Percentiles rank a stretch among this genome's conserved stretches.
Evolutionary conservation across 2,888 invertebrate species (phyloP).

Genomic region (Lycia hirtaria): DNA sequence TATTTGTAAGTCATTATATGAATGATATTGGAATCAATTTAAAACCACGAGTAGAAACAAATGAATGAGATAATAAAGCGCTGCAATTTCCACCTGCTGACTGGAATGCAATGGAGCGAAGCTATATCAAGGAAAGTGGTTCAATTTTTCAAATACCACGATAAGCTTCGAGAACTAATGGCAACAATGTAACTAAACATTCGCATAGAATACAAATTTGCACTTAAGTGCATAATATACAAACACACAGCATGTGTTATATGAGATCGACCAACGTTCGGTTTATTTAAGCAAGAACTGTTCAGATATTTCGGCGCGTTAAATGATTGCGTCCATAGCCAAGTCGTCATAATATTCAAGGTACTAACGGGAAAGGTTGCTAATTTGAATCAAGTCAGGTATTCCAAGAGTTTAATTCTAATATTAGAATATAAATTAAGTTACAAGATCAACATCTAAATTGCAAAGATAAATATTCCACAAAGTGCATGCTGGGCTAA

Average conservation of each 20-base stretch:
- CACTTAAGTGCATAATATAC: background rate
- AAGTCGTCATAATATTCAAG: no score
- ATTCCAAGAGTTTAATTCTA: no score
- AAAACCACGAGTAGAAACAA: conserved; percentile 55
- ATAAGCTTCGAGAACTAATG: conserved; percentile 32
- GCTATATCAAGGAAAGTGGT: conserved; percentile 71
- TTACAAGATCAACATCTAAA: conserved; percentile 6
- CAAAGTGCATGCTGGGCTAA: no score
- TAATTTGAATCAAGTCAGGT: no score
- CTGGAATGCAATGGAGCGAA: conserved; percentile 63
- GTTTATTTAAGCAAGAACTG: no score
- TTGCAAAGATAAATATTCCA: conserved; percentile 10
- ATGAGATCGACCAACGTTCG: no score
- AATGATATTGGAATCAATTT: conserved; percentile 54
- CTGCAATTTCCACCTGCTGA: conserved; percentile 68
- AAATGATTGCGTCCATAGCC: no score
- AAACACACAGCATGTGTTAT: no score
- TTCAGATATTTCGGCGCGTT: no score
- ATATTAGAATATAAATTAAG: no score
- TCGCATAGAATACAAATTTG: background rate
- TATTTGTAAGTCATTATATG: conserved; percentile 54
- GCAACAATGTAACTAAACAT: conserved; percentile 33
- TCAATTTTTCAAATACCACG: conserved; percentile 66
- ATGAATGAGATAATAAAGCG: conserved; percentile 59
- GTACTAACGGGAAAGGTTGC: no score